Evolutionary conservation across 2,797 vertebrate species (phyloP), one percentile per base, ranked within the genome.

Genomic region (Peromyscus aztecus): DNA sequence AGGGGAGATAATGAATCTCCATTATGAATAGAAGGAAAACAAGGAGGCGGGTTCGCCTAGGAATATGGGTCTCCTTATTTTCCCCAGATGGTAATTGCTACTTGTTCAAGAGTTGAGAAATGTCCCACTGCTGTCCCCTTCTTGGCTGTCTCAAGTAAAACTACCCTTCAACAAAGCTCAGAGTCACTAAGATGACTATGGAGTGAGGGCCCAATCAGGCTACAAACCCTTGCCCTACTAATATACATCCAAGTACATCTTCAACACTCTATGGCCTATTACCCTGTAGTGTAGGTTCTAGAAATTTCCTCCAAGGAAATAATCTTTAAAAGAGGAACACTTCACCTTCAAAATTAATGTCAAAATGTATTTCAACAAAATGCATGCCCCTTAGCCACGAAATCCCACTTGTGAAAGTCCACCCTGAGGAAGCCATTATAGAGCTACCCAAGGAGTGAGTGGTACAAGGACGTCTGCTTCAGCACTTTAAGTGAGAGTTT

Each of bases 271-370:
- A 6, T 57, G 21, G 46, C 43, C 46, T 12, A 65, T 61, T 31
- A 55, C 29, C n/a, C 16, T 59, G 11, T 59, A 55, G 71, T 46
- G 34, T 52, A 77, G 81, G 31, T 84, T 89, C 93, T 69, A 67
- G 65, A 91, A 63, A 76, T 92, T 90, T 94, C 67, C 43, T 89
- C 29, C 81, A 65, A 94, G 83, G 65, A 94, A 94, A 49, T 59
- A 14, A 86, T 82, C 40, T 89, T 93, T 77, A 94, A 81, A 89
- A 16, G 21, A 93, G 52, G 63, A 90, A 90, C 89, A 37, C 12
- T 43, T 94, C 40, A 83, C 46, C 29, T 6, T 8, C 17, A 89
- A 77, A 89, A 78, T 55, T 57, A 86, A 86, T 83, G 16, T 78
- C 86, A 76, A 93, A 93, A 88, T 14, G 29, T 59, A 17, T 90